Conservation (phyloP, 2,113 vertebrate species). For the Alethe diademata region DNA sequence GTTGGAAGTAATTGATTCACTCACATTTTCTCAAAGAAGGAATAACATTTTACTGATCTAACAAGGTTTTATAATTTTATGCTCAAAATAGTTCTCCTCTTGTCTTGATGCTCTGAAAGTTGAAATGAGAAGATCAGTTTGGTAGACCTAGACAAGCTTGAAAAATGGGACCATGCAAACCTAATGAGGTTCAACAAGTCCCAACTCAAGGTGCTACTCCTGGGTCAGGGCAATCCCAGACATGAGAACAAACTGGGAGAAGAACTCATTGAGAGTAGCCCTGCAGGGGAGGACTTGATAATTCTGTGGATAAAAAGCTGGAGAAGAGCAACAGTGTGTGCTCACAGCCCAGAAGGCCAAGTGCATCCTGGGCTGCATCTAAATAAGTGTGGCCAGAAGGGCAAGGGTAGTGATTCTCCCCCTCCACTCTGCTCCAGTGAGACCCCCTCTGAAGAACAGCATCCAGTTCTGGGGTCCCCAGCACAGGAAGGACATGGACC, state of each 20-base stretch:
- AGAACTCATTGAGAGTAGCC: neutral
- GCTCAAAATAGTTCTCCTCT: neutral
- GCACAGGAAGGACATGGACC: neutral
- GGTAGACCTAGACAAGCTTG: neutral
- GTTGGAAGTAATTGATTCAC: neutral
- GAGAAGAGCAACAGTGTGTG: neutral
- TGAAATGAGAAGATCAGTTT: neutral
- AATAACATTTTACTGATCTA: neutral
- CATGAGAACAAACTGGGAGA: neutral
- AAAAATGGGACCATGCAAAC: neutral
- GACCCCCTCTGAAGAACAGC: neutral
- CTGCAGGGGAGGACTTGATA: neutral
- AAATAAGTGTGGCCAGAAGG: neutral
- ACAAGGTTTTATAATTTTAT: neutral
- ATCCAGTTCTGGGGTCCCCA: rapidly evolving
- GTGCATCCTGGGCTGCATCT: neutral
- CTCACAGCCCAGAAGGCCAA: neutral
- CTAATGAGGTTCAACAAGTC: neutral
- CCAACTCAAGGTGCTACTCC: neutral
- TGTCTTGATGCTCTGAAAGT: neutral
- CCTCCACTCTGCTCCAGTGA: neutral
- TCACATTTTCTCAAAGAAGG: neutral
- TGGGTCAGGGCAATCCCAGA: neutral
- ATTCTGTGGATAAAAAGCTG: neutral
- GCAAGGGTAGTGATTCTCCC: neutral